Evolutionary conservation across 2,113 vertebrate species (phyloP), one percentile per base, ranked within the genome.

Genomic region (Oreochromis niloticus): DNA sequence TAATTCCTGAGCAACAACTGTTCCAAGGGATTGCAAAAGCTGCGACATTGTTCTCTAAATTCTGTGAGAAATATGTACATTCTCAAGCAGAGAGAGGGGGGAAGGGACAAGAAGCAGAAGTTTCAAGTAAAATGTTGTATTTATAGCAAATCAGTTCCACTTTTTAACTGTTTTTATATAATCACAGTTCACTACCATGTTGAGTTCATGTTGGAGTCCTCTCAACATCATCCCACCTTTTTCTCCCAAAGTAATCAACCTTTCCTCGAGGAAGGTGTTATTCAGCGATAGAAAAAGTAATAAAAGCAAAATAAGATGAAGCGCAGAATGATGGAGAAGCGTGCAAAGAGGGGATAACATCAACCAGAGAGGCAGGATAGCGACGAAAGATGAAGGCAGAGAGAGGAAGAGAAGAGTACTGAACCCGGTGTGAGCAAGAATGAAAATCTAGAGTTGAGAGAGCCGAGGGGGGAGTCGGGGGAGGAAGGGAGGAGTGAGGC

Each of bases 301-400:
- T 93, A 94, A 92, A 92, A 87, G 85, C 89, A 87, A 87, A 91
- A 91, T 85, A 85, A 93, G 85, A 93, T 78, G 88, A 92, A 85
- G 87, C 66, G 4, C n/a, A 57, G 87, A 82, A 91, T 92, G 90
- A 92, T 91, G 63, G 82, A 93, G 89, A 91, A 87, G 34, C 17
- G 83, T 7, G 9, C 81, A 16, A 68, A 83, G 24, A 81, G 82
- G 85, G 85, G 92, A 91, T 92, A 92, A 90, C 84, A 92, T 92
- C 92, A 91, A 88, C 83, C 52, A 6, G 84, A 73, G 39, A 87
- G 82, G 79, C 7, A 81, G 82, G 32, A 68, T 63, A 32, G 83
- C 2, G n/a, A 89, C 84, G 48, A 81, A 56, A 92, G 89, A 90
- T 93, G 80, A 83, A 84, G 87, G 82, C 84, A 46, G 68, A 1